Evolutionary conservation across 2,113 vertebrate species (phyloP), one percentile per base, ranked within the genome.

Genomic region (Blennius ocellaris): DNA sequence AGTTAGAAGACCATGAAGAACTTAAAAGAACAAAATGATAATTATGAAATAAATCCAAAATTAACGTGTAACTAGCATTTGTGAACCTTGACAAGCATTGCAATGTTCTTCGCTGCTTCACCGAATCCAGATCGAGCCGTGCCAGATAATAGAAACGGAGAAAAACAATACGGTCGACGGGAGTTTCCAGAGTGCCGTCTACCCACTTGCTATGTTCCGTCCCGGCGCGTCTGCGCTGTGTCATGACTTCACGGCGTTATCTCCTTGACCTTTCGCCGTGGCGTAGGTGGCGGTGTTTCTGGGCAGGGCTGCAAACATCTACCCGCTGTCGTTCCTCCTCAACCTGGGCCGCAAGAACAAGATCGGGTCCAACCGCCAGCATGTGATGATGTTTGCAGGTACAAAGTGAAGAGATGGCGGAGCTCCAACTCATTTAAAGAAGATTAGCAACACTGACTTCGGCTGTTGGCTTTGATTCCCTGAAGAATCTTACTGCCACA

Each of bases 311-410:
- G 95, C 95, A 43, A 99, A 99, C 92, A 98, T 99, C 90, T 99
- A 99, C 77, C 98, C 98, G 2, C 90, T 99, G 65, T 99, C 98
- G 48, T 95, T 99, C 82, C 92, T 99, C 87, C 93, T 99, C 81
- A 99, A 99, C 93, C 68, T 99, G 86, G 96, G 97, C 40, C 96
- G 98, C 76, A 96, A 94, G 89, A 96, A 97, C 90, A 98, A 97
- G 92, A 99, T 99, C 1, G 89, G 95, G 69, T 94, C 91, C 5
- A 97, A 97, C 86, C 95, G 97, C 77, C 98, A 99, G 82, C 97
- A 99, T 12, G 97, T 99, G 92, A 99, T 99, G 97, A 99, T 99
- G 98, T 99, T 99, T 94, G 96, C 98, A 89, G 98, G 98, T 98
- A 93, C 11, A 0, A 8, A 51, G 30, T n/a, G n/a, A n/a, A n/a